phyloP scores from a whole-genome alignment of 2,888 invertebrate species.

The Operophtera brumata region DNA sequence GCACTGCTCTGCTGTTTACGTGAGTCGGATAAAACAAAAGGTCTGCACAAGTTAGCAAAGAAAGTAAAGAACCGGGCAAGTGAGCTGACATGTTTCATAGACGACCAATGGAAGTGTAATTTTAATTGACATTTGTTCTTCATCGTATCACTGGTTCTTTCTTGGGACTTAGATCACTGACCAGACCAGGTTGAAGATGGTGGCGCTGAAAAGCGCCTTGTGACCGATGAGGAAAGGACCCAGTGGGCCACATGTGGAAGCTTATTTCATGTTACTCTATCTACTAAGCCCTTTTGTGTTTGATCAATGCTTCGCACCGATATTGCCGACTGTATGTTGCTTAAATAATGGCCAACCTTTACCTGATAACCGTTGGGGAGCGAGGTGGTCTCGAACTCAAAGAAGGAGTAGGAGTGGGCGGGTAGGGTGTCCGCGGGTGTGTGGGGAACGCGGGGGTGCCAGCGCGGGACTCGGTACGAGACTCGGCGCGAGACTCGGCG shows the following conservation, averaged over 20 bases:
- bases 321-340: too few relatives aligned
- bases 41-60: too few relatives aligned
- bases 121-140: too few relatives aligned
- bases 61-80: too few relatives aligned
- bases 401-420: constrained; percentile 86
- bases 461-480: constrained; percentile 85
- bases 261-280: neutral
- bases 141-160: too few relatives aligned
- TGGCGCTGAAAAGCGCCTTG: neutral
- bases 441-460: constrained; percentile 97
- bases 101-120: too few relatives aligned
- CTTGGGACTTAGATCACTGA: too few relatives aligned
- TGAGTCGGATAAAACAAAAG: too few relatives aligned
- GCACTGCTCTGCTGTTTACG: too few relatives aligned
- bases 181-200: too few relatives aligned
- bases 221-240: neutral
- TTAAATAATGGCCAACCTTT: constrained; percentile 13
- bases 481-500: constrained; percentile 82
- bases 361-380: constrained; percentile 84
- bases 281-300: neutral
- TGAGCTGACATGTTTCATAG: too few relatives aligned
- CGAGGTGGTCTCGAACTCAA: constrained; percentile 88
- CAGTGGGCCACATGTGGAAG: neutral
- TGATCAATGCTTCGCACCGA: too few relatives aligned
- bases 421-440: constrained; percentile 93